These are phyloP conservation scores for Vulpes vulpes DNA, from an alignment of 2,113 vertebrate species.

Conservation along the genomic window DNA sequence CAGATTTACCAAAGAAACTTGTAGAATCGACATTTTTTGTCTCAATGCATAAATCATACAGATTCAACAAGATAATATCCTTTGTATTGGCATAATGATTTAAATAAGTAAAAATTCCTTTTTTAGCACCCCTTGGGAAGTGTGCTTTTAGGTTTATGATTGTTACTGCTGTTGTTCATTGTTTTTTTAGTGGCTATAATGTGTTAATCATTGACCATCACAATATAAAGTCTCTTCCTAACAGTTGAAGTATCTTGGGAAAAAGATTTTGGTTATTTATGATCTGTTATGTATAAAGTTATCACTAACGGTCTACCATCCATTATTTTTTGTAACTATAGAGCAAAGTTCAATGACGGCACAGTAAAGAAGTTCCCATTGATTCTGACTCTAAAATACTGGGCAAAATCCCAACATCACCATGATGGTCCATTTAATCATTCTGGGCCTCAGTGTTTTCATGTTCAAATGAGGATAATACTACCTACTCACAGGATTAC, in stretches of 20 bases:
- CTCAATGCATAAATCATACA: not conserved
- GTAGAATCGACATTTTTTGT: not conserved
- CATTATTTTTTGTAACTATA: not conserved
- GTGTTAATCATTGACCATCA: not conserved
- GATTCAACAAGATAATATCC: not conserved
- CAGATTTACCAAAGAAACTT: constrained; percentile 43
- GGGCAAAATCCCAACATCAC: not conserved
- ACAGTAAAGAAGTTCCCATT: not conserved
- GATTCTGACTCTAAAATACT: not conserved
- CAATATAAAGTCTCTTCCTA: not conserved
- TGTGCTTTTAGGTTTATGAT: not conserved
- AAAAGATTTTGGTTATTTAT: not conserved
- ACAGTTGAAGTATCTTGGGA: not conserved
- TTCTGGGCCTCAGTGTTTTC: not conserved
- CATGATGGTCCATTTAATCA: not conserved
- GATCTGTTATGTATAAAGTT: not conserved
- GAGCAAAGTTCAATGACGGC: not conserved
- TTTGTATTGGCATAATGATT: not conserved
- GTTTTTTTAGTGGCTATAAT: not conserved
- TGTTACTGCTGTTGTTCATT: not conserved
- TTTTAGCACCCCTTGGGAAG: not conserved
- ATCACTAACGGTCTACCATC: not conserved
- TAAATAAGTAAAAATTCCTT: not conserved
- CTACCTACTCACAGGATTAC: not conserved
- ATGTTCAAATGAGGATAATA: not conserved